These are phyloP conservation scores for Hippopotamyrus pictus DNA, from an alignment of 2,797 vertebrate genomes.

Conservation along the genomic window DNA sequence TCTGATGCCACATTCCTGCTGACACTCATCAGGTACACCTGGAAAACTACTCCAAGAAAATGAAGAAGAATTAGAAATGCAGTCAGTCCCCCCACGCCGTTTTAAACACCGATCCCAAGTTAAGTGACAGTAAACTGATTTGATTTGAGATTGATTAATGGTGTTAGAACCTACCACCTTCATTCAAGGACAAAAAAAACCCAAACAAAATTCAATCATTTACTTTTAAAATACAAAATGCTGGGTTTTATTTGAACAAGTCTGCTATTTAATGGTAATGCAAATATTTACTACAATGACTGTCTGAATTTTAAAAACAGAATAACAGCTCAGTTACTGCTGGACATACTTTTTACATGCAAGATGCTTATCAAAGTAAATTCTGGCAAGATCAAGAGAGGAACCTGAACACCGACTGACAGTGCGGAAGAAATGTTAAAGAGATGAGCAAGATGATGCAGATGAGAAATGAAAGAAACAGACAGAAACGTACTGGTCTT, in stretches of 20 bases:
- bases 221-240: not conserved
- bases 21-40: constrained; percentile 57
- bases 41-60: constrained; percentile 52
- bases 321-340: not conserved
- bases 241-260: not conserved
- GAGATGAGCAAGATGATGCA: not conserved
- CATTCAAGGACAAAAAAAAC: not conserved
- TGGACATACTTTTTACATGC: not conserved
- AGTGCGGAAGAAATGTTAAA: not conserved
- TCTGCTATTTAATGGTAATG: not conserved
- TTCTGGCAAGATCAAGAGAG: not conserved
- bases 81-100: not conserved
- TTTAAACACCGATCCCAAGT: not conserved
- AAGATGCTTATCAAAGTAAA: not conserved
- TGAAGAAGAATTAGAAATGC: not conserved
- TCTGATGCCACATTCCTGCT: constrained; percentile 68
- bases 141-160: not conserved
- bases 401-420: not conserved
- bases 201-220: not conserved
- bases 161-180: not conserved
- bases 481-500: constrained; percentile 51
- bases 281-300: not conserved
- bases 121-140: not conserved
- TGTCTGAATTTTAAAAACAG: not conserved
- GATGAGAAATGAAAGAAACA: not conserved